Evolutionary conservation across 2,888 invertebrate genomes (phyloP).

Genomic region (Thera britannica): DNA sequence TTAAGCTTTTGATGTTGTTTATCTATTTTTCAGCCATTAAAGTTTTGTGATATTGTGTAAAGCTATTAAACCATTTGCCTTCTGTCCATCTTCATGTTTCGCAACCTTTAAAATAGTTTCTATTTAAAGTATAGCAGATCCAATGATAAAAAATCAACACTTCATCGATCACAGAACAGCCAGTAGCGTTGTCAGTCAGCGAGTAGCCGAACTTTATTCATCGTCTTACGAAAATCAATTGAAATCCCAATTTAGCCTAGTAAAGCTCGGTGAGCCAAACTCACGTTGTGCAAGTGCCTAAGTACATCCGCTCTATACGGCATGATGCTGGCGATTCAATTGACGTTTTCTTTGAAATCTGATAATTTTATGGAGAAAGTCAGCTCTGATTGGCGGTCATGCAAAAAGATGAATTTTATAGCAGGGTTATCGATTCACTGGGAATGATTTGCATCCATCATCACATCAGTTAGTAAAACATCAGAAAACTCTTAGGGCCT

Average conservation of each 20-base stretch:
- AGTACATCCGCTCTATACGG: slow-evolving; percentile 27
- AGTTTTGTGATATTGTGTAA: background rate
- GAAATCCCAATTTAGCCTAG: slow-evolving; percentile 71
- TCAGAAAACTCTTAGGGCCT: too few species aligned
- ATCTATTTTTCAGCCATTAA: too few species aligned
- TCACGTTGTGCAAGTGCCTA: slow-evolving; percentile 51
- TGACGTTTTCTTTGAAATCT: background rate
- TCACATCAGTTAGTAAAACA: too few species aligned
- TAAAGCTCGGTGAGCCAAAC: slow-evolving; percentile 58
- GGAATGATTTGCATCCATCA: too few species aligned
- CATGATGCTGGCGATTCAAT: background rate
- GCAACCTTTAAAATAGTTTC: background rate
- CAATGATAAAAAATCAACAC: slow-evolving; percentile 25
- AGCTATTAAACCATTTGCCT: background rate
- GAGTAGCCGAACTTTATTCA: slow-evolving; percentile 61
- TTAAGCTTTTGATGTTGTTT: too few species aligned
- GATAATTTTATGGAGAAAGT: too few species aligned
- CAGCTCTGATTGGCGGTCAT: too few species aligned
- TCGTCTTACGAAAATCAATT: slow-evolving; percentile 75
- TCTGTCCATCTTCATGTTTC: slow-evolving; percentile 3
- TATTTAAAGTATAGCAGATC: slow-evolving; percentile 1
- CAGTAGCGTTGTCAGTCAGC: slow-evolving; percentile 44
- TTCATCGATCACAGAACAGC: slow-evolving; percentile 32
- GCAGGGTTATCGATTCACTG: too few species aligned
- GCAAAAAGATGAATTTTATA: too few species aligned